These are phyloP conservation scores for Monochamus alternatus DNA, from an alignment of 2,888 invertebrate genomes.

Conservation along the genomic window DNA sequence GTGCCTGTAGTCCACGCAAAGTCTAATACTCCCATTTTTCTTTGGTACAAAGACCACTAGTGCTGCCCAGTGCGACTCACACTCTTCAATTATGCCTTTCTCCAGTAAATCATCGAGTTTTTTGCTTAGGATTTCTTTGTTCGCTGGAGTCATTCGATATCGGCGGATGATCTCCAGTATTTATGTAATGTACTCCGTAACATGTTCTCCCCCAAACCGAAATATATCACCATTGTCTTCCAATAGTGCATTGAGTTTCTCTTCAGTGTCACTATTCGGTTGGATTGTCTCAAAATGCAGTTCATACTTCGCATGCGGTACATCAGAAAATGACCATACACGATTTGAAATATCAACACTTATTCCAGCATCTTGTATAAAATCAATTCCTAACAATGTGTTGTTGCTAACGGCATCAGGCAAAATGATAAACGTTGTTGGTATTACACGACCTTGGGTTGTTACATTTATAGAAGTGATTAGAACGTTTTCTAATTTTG, in stretches of 20 bases:
- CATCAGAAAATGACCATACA: conserved; percentile 25
- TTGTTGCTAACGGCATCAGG: conserved; percentile 11
- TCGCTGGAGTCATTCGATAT: conserved; percentile 54
- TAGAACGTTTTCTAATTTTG: conserved; percentile 16
- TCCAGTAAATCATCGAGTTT: neutral
- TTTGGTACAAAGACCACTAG: conserved; percentile 50
- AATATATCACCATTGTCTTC: conserved; percentile 24
- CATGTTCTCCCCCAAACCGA: conserved; percentile 29
- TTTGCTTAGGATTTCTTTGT: conserved; percentile 41
- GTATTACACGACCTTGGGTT: neutral
- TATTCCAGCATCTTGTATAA: conserved; percentile 28
- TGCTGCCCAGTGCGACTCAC: conserved; percentile 31
- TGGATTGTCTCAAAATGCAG: conserved; percentile 15
- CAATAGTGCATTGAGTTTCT: conserved; percentile 8
- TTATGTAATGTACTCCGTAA: conserved; percentile 56
- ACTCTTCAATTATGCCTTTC: conserved; percentile 28
- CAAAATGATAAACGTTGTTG: conserved; percentile 20
- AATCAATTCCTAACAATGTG: conserved; percentile 26
- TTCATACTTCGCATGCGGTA: neutral
- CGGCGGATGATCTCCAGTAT: conserved; percentile 59
- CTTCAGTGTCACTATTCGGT: neutral
- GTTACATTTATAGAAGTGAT: conserved; percentile 17
- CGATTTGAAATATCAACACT: conserved; percentile 16
- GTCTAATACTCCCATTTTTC: conserved; percentile 32
- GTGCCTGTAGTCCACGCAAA: conserved; percentile 60